Evolutionary conservation across 1,140 invertebrate genomes (phyloP), one percentile per base, ranked within the genome.

Genomic region (Amyelois transitella): DNA sequence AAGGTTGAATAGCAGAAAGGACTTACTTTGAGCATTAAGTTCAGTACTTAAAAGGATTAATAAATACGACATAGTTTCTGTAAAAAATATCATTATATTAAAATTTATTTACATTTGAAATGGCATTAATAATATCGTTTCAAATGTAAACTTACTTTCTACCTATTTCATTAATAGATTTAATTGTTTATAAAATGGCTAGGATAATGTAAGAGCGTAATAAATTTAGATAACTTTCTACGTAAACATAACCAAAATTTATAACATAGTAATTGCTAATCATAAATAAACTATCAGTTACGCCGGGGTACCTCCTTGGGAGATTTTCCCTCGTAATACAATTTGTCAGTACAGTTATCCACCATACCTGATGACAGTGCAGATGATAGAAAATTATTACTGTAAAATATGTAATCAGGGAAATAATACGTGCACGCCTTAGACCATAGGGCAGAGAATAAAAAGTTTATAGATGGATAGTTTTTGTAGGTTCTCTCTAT

Each of bases 371-470:
- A 48, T 48, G 45, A 48, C 45, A 48, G 12, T 38, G 45, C 8
- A 21, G 45, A 48, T 48, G 45, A 48, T 48, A 17, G 45, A 21
- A 48, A 48, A 48, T 48, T 48, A 48, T 48, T 48, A 19, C 45
- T 20, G n/a, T 48, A 48, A 48, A 48, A 48, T 21, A 48, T 21
- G 45, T 48, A 48, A 48, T 48, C 45, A 6, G 8, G 20, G 10
- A 21, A 21, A 48, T 22, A 21, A 21, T 48, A 21, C 45, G 18
- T 48, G 45, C 20, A 21, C 45, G 45, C 19, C 20, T 47, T 2
- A 38, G 32, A 38, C 12, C 32, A 38, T 38, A 38, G 32, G 17
- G 32, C 32, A 14, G n/a, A 14, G 32, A 38, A 38, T 1, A 12
- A 8, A 10, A 32, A 32, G 4, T 10, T 32, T 32, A 6, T 14